phyloP scores from a whole-genome alignment of 2,888 invertebrate genomes.

The Linyphia triangularis region DNA sequence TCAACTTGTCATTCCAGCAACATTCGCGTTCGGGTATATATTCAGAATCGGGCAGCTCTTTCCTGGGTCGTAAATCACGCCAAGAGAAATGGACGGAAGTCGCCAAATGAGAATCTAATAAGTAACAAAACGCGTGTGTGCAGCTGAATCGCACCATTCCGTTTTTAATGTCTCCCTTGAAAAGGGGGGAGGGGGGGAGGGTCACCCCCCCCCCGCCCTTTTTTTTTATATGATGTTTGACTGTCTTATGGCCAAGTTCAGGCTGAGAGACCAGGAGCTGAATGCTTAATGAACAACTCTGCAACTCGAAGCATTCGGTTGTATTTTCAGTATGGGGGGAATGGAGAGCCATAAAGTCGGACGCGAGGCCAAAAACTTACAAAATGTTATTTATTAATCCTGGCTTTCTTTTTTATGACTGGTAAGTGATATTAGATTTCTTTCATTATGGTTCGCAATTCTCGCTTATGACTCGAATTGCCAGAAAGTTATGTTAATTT shows the following conservation, averaged over 20 bases:
- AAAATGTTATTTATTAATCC: neutral
- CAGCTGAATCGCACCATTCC: constrained; percentile 13
- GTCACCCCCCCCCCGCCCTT: neutral
- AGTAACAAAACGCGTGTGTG: neutral
- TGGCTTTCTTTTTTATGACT: neutral
- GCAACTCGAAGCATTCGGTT: too few species aligned
- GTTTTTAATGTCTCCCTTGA: constrained; percentile 2
- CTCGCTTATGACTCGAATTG: neutral
- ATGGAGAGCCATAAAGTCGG: neutral
- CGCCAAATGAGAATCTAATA: constrained; percentile 1
- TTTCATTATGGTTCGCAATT: neutral
- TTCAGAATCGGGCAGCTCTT: neutral
- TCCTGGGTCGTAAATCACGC: constrained; percentile 9
- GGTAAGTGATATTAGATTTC: neutral
- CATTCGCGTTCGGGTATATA: too few species aligned
- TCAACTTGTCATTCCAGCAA: neutral
- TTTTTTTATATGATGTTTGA: too few species aligned
- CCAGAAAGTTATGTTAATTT: neutral
- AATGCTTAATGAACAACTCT: constrained; percentile 3
- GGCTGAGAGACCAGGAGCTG: neutral
- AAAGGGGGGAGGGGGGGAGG: too few species aligned
- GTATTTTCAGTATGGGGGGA: too few species aligned
- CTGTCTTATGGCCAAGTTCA: constrained; percentile 6
- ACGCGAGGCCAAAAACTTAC: neutral
- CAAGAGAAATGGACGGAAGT: constrained; percentile 24